Conservation (phyloP, 2,113 vertebrate species). For the Lagopus leucura region DNA sequence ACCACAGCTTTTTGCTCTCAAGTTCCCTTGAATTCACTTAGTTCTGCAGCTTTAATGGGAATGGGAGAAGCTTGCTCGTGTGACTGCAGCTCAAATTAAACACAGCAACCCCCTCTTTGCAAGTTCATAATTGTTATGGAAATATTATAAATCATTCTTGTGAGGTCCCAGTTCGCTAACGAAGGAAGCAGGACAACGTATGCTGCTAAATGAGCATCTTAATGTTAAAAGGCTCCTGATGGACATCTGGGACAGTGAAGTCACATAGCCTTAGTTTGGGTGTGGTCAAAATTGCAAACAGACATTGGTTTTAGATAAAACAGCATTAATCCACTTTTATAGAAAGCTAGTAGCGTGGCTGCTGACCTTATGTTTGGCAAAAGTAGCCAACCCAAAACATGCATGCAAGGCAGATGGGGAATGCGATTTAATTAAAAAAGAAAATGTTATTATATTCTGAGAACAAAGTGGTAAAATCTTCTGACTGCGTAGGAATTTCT, state of each 20-base stretch:
- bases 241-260: constrained; percentile 34
- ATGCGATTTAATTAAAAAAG: constrained; percentile 48
- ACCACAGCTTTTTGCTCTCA: neutral
- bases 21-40: neutral
- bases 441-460: constrained; percentile 58
- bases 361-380: constrained; percentile 73
- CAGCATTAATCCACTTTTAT: neutral
- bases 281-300: constrained; percentile 54
- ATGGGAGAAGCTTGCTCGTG: neutral
- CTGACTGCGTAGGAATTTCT: constrained; percentile 38
- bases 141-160: constrained; percentile 11
- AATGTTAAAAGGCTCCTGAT: constrained; percentile 39
- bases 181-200: constrained; percentile 52
- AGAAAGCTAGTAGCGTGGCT: constrained; percentile 51
- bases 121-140: neutral
- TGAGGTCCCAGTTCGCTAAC: constrained; percentile 15
- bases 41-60: neutral
- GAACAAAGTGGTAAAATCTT: constrained; percentile 57
- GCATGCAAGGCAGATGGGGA: constrained; percentile 68
- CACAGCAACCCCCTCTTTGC: neutral
- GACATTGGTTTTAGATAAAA: constrained; percentile 59
- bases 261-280: constrained; percentile 23
- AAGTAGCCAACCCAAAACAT: constrained; percentile 28
- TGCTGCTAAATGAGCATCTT: constrained; percentile 3
- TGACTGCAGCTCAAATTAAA: constrained; percentile 1